Conservation (phyloP, 2,113 vertebrate species). For the Clarias gariepinus region DNA sequence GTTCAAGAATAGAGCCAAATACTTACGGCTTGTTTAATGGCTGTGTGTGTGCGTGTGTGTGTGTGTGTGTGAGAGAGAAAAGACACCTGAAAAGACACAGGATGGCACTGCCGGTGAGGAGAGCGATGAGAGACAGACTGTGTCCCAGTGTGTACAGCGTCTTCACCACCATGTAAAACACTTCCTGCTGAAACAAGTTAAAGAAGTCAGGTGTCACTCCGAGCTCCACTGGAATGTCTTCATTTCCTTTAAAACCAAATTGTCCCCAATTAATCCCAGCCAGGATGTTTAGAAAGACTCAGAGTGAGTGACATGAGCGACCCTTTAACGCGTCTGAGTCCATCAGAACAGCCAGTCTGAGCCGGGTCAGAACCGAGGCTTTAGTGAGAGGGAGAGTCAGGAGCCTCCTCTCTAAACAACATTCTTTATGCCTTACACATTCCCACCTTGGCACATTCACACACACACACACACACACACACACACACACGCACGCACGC, state of each 20-base stretch:
- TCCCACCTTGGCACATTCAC: constrained; percentile 36
- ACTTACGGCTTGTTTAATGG: constrained; percentile 35
- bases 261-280: not conserved
- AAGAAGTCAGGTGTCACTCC: not conserved
- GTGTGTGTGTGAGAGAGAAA: not conserved
- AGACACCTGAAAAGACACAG: constrained; percentile 89
- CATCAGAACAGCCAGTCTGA: constrained; percentile 7
- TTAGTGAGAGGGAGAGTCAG: constrained; percentile 19
- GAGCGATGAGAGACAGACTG: constrained; percentile 89
- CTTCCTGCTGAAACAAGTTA: constrained; percentile 66
- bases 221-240: not conserved
- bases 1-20: constrained; percentile 56
- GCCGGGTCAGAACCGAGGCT: not conserved
- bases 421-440: constrained; percentile 50
- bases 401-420: constrained; percentile 52
- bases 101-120: constrained; percentile 89
- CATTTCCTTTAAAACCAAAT: not conserved
- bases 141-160: constrained; percentile 91
- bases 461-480: not conserved
- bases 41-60: not conserved
- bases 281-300: not conserved
- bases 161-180: constrained; percentile 88
- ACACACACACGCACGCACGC: too few species aligned
- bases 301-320: not conserved
- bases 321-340: not conserved